These are phyloP conservation scores for Xiphophorus hellerii DNA, from an alignment of 2,113 vertebrate species.

Conservation along the genomic window DNA sequence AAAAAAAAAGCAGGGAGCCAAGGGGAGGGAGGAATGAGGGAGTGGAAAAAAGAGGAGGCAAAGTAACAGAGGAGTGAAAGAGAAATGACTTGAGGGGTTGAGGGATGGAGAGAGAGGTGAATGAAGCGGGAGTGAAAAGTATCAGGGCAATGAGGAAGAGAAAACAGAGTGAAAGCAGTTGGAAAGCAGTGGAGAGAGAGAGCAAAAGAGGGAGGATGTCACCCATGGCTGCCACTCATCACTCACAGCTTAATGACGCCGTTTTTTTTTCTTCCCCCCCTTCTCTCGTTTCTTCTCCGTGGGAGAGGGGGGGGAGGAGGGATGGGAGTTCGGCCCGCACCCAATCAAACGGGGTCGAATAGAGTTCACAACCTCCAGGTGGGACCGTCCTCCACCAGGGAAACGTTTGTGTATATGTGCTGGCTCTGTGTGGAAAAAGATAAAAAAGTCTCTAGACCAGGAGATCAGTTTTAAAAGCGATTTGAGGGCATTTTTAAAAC, in stretches of 20 bases:
- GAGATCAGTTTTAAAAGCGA: background rate
- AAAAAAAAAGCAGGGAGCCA: constrained; percentile 60
- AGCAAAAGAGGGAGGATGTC: constrained; percentile 71
- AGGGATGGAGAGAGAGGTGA: constrained; percentile 69
- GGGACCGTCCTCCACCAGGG: constrained; percentile 81
- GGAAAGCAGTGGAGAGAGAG: constrained; percentile 50
- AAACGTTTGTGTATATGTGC: constrained; percentile 35
- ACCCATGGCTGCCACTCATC: constrained; percentile 83
- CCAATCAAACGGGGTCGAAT: constrained; percentile 93
- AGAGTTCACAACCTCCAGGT: constrained; percentile 99
- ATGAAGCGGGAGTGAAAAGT: constrained; percentile 64
- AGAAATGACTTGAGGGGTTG: constrained; percentile 72
- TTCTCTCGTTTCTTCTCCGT: constrained; percentile 65
- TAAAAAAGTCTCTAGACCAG: background rate
- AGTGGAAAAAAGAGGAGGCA: constrained; percentile 69
- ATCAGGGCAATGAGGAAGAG: constrained; percentile 57
- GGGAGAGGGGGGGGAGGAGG: constrained; percentile 69
- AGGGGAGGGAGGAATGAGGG: constrained; percentile 29
- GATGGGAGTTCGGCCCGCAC: constrained; percentile 87
- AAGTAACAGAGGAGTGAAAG: constrained; percentile 69
- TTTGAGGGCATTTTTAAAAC: background rate
- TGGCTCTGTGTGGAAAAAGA: background rate
- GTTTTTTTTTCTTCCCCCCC: constrained; percentile 48
- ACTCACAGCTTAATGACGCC: constrained; percentile 84
- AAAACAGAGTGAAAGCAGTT: constrained; percentile 50